phyloP scores from a whole-genome alignment of 2,888 invertebrate genomes.

The Sussaba pulchella region DNA sequence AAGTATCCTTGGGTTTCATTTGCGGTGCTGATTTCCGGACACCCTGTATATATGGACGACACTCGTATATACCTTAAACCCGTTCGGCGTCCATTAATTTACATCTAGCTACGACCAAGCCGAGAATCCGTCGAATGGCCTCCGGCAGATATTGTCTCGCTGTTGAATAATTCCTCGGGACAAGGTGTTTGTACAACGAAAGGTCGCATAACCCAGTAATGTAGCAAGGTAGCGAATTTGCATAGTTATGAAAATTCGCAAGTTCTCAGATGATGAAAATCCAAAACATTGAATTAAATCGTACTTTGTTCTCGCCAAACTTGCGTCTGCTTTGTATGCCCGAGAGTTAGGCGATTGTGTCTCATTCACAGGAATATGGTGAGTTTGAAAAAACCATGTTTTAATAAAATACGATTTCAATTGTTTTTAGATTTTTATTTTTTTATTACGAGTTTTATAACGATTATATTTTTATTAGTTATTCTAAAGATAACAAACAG shows the following conservation, averaged over 20 bases:
- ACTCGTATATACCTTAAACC: constrained; percentile 26
- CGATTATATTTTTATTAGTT: too few species aligned
- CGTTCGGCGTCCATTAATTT: constrained; percentile 65
- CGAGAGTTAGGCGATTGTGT: too few species aligned
- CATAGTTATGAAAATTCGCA: constrained; percentile 27
- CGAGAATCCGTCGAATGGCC: constrained; percentile 26
- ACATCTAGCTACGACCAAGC: constrained; percentile 60
- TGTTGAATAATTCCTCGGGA: constrained; percentile 52
- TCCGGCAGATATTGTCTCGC: constrained; percentile 46
- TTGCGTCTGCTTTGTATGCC: neutral
- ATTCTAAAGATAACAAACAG: too few species aligned
- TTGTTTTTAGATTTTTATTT: too few species aligned
- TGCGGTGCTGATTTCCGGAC: too few species aligned
- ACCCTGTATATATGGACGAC: too few species aligned
- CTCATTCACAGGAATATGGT: too few species aligned
- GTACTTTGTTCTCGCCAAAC: constrained; percentile 31
- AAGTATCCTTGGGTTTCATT: too few species aligned
- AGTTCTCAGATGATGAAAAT: constrained; percentile 35
- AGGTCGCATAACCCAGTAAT: neutral
- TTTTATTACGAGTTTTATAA: too few species aligned
- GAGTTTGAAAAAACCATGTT: too few species aligned
- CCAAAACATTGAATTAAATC: constrained; percentile 49
- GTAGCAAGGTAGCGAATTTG: neutral
- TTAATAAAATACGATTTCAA: too few species aligned
- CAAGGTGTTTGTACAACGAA: constrained; percentile 27